Evolutionary conservation across 1,140 invertebrate species (phyloP).

Genomic region (Trichomalopsis sarcophagae): DNA sequence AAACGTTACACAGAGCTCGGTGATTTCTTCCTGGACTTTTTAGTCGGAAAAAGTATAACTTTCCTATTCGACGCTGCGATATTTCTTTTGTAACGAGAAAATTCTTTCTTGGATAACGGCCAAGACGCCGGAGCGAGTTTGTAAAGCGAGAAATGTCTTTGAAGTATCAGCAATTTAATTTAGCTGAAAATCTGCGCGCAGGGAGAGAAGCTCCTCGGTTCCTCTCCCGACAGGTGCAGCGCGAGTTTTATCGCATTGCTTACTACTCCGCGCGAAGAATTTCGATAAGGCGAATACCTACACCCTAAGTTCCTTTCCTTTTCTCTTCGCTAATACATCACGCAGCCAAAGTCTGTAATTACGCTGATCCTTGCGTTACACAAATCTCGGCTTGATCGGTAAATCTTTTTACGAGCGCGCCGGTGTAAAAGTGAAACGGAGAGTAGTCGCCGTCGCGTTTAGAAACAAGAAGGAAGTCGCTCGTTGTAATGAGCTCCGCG

Average conservation of each 20-base stretch:
- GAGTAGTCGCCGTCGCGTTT: neutral
- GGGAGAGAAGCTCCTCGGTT: neutral
- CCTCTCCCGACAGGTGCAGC: neutral
- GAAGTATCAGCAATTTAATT: slow-evolving; percentile 24
- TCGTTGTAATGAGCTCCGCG: neutral
- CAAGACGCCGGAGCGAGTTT: neutral
- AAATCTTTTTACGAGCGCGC: neutral
- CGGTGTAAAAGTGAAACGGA: slow-evolving; percentile 37
- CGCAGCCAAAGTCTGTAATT: too few species aligned
- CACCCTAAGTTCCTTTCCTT: too few species aligned
- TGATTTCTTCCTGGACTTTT: neutral
- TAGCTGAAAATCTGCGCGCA: neutral
- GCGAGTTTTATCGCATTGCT: neutral
- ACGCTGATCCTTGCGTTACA: too few species aligned
- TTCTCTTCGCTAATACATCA: too few species aligned
- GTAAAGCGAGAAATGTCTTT: slow-evolving; percentile 8
- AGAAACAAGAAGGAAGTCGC: slow-evolving; percentile 36
- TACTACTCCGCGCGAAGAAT: neutral
- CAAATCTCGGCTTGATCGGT: neutral
- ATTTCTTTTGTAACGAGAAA: slow-evolving; percentile 7
- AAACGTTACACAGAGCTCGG: neutral
- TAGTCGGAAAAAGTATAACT: neutral
- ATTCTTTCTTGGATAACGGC: slow-evolving; percentile 14
- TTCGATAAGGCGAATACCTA: neutral
- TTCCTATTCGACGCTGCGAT: neutral